Evolutionary conservation across 1,140 invertebrate species (phyloP).

Genomic region (Leucophenga varia): DNA sequence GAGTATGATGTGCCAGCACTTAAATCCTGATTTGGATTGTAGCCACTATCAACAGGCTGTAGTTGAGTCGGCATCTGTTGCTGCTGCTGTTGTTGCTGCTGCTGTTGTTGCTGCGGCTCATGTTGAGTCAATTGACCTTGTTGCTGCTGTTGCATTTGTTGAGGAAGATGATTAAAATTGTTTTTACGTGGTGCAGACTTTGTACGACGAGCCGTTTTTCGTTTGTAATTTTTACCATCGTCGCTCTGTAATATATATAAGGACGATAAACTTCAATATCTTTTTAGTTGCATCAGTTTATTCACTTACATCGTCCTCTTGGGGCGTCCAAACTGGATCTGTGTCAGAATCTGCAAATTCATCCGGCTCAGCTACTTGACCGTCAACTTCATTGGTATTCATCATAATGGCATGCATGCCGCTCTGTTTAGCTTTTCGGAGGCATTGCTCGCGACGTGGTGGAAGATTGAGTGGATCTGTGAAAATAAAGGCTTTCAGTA

Average conservation of each 20-base stretch:
- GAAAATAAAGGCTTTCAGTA: conserved; percentile 46
- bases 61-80: no score
- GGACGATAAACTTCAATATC: no score
- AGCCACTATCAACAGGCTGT: conserved; percentile 23
- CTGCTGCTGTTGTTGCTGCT: conserved; percentile 24
- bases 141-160: conserved; percentile 22
- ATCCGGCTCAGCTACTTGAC: conserved; percentile 54
- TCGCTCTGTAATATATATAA: conserved; percentile 39
- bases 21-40: conserved; percentile 46
- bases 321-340: conserved; percentile 73
- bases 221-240: conserved; percentile 42
- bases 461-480: conserved; percentile 59
- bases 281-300: background rate
- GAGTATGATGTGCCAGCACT: conserved; percentile 30
- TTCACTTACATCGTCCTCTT: conserved; percentile 59
- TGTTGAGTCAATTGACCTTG: conserved; percentile 4
- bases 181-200: conserved; percentile 50
- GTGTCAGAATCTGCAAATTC: conserved; percentile 67
- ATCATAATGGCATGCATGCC: conserved; percentile 50
- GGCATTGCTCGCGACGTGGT: conserved; percentile 65
- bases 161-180: conserved; percentile 27
- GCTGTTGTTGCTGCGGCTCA: conserved; percentile 9
- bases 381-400: conserved; percentile 32
- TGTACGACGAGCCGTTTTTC: conserved; percentile 40
- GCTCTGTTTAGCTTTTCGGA: conserved; percentile 66